Evolutionary conservation across 64 coral and sea anemone species (phyloP), one percentile per base, ranked within the genome.

Genomic region (Montipora efflorescens): DNA sequence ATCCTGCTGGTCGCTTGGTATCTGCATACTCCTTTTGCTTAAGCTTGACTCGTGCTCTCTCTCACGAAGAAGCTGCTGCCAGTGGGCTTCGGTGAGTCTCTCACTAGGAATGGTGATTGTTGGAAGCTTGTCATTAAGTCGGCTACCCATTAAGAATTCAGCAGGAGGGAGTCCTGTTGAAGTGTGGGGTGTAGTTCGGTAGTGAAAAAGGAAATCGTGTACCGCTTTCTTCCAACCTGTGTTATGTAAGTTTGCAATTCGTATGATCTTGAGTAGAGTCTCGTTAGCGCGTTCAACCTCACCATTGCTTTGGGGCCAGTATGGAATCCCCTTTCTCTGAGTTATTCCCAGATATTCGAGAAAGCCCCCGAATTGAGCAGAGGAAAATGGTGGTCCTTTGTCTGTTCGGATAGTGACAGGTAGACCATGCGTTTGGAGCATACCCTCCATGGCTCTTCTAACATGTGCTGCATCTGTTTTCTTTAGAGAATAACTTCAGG

Each of bases 391-490:
- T 55, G 83, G 83, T 36, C 83, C 70, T 36, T 76, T 89, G 4
- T 77, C 72, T 52, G 45, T 76, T 45, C 70, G 87, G 49, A 90
- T 55, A 18, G 43, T 55, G 0, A 78, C 5, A 9, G 87, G 87
- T 25, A 88, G 46, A 22, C 68, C 85, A 88, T 88, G 85, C 74
- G 85, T 88, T 19, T 52, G 61, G 66, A 88, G 59, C 43, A 93
- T 87, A 8, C 57, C 82, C 57, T 93, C 91, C 55, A 93, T 64
- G 49, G 81, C 91, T 7, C 22, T 57, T 21, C 43, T 86, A 22
- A 83, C 90, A 62, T 85, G 81, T 5, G 51, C 15, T n/a, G 50
- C 81, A 86, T 93, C 91, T 79, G 91, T 77, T 45, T 93, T 87
- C 72, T 71, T 77, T 1, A 53, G 9, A 79, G 19, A 12, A 87